Base-by-base conservation (phyloP, 2,888 invertebrate species). In the Tetragnatha montana region DNA sequence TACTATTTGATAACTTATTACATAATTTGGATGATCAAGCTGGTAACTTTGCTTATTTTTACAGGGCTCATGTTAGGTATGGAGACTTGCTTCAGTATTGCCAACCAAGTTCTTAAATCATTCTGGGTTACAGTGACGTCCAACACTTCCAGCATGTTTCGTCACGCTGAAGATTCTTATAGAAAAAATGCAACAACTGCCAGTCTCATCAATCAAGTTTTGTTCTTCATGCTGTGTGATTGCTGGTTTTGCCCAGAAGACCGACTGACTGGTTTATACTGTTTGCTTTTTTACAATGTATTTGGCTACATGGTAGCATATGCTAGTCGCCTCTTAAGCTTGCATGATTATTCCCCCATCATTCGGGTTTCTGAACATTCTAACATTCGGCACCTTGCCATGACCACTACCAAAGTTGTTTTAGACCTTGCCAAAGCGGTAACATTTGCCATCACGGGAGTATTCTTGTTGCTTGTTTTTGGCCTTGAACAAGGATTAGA, bases 401-500 rank as follows among this genome's bases (percentile, higher is more conserved):
- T 96, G 96, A 96, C 96, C 6, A 96, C 96, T 0, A 96, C 96
- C 0, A 96, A 96, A 93, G 95, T 96, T 87, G 96, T 96, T 10
- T 94, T 96, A 83, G 96, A 96, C 93, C 96, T 96, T 96, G 96
- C 96, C 19, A 96, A 96, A 93, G 96, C 96, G 0, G 95, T 96
- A 79, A 96, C 96, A 0, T 96, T 96, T 92, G 95, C 96, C 51
- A 96, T 96, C 60, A 96, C 96, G 0, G 95, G 96, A 70, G 96
- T 96, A 0, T 96, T 96, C 92, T 95, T 96, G 93, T 94, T 96
- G 14, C 94, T 96, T 4, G 96, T 96, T 0, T 95, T 96, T 79
- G 96, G 96, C 1, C 93, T 96, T 88, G 96, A 96, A 92, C 96
- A 96, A 93, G 96, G 96, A 1, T 93, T 96, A 75, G 95, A 96